A percentile compares a stretch with the other conserved stretches of the same genome.
Evolutionary conservation across 2,888 invertebrate species (phyloP).

Genomic region (Lymantria dispar): DNA sequence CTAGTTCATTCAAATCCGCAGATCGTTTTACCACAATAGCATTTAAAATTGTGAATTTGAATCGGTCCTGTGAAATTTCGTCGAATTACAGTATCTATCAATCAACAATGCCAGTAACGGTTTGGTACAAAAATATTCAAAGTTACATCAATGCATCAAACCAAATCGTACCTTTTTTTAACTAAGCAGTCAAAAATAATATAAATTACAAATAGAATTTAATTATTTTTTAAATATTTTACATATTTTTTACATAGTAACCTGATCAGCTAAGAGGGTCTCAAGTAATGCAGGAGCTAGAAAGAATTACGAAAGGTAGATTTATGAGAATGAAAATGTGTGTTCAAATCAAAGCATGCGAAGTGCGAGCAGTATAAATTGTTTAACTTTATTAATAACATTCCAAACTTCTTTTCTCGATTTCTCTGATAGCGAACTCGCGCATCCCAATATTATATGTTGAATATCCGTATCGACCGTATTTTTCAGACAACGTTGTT

Average conservation of each 20-base stretch:
- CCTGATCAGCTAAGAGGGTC: neutral
- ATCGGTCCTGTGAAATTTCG: constrained; percentile 61
- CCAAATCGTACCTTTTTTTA: neutral
- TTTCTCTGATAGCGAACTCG: too few relatives aligned
- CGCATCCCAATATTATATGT: too few relatives aligned
- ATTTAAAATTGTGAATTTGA: constrained; percentile 91
- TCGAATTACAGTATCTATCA: neutral
- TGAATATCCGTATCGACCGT: too few relatives aligned
- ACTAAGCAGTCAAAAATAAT: neutral
- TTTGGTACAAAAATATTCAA: neutral
- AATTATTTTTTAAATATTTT: neutral
- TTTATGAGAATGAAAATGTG: constrained; percentile 1
- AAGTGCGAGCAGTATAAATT: constrained; percentile 7
- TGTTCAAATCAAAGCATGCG: constrained; percentile 5
- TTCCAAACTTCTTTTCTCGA: too few relatives aligned
- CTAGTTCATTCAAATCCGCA: constrained; percentile 90
- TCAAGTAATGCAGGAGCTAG: constrained; percentile 5
- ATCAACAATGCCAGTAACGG: neutral
- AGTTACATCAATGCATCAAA: neutral
- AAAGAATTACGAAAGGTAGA: constrained; percentile 5
- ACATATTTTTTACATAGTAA: neutral
- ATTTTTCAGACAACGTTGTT: too few relatives aligned
- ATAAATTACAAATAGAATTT: too few relatives aligned
- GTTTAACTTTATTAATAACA: neutral
- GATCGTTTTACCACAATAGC: constrained; percentile 90